A percentile compares a stretch with the other conserved stretches of the same genome.
phyloP scores from a whole-genome alignment of 2,113 vertebrate genomes.

The Pagrus major region DNA sequence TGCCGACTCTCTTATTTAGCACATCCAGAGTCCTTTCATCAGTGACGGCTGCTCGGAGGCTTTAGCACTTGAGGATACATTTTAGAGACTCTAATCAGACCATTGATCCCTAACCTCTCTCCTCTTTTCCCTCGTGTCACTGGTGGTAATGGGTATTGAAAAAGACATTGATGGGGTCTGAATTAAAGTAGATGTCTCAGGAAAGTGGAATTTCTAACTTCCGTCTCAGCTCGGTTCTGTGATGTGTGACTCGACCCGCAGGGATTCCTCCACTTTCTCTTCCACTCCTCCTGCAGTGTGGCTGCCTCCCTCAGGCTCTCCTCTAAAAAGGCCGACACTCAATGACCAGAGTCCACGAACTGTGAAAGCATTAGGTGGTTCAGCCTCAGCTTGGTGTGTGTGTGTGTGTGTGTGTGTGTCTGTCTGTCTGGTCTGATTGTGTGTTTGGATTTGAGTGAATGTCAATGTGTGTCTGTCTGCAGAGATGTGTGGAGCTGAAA shows the following conservation, averaged over 20 bases:
- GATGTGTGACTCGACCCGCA: conserved; percentile 16
- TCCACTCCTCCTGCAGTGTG: background rate
- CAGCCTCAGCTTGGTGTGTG: background rate
- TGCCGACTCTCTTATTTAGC: background rate
- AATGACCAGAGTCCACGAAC: conserved; percentile 1
- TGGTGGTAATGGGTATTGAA: conserved; percentile 21
- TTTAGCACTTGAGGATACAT: background rate
- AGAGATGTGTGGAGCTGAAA: too few species aligned
- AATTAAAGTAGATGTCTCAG: conserved; percentile 54
- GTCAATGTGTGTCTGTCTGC: background rate
- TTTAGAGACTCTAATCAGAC: conserved; percentile 9
- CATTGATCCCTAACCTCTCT: conserved; percentile 40
- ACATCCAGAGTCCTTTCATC: conserved; percentile 1
- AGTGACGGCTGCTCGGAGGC: background rate
- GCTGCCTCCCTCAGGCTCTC: background rate
- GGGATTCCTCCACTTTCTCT: background rate
- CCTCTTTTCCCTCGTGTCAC: background rate
- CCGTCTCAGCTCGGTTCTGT: background rate
- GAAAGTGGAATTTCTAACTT: conserved; percentile 46
- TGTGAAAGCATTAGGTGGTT: conserved; percentile 11
- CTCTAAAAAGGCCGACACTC: background rate
- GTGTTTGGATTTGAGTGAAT: background rate
- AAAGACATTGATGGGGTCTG: conserved; percentile 39
- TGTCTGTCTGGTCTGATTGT: background rate
- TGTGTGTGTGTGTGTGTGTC: too few species aligned